Evolutionary conservation across 2,888 invertebrate genomes (phyloP).

Genomic region (Aspidapion aeneum): DNA sequence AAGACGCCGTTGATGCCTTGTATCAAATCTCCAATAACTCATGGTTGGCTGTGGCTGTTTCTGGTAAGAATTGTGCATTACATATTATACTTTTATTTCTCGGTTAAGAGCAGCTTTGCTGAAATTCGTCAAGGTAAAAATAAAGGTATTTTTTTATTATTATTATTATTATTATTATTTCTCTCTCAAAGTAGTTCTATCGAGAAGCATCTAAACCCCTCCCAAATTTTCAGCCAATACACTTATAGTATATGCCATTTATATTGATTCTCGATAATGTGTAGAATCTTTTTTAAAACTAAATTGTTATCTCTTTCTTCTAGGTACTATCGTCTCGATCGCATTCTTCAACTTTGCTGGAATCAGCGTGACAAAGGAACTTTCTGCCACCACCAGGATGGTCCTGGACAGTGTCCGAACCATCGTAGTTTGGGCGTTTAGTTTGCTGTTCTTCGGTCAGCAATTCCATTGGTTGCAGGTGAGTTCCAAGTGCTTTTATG

Average conservation of each 20-base stretch:
- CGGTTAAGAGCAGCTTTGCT: no score
- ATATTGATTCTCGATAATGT: no score
- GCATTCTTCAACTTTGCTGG: constrained; percentile 67
- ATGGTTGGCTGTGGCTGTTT: constrained; percentile 60
- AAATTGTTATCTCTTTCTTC: no score
- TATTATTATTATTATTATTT: no score
- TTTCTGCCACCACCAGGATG: constrained; percentile 67
- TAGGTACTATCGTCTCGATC: constrained; percentile 79
- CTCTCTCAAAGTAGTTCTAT: no score
- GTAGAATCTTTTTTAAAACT: no score
- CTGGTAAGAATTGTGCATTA: constrained; percentile 62
- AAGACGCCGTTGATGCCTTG: constrained; percentile 83
- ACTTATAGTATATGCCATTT: no score
- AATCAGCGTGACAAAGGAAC: constrained; percentile 82
- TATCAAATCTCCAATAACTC: constrained; percentile 70
- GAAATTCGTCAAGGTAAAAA: no score
- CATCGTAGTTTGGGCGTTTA: constrained; percentile 84
- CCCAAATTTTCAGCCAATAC: no score
- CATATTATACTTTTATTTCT: no score
- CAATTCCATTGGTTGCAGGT: constrained; percentile 73
- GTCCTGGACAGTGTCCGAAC: constrained; percentile 56
- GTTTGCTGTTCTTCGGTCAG: constrained; percentile 75
- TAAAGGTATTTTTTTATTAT: no score
- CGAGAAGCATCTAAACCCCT: no score
- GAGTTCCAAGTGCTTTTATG: constrained; percentile 20